These are phyloP conservation scores for Macrotrachela quadricornifera DNA, from an alignment of 1,140 invertebrate genomes.

Conservation along the genomic window DNA sequence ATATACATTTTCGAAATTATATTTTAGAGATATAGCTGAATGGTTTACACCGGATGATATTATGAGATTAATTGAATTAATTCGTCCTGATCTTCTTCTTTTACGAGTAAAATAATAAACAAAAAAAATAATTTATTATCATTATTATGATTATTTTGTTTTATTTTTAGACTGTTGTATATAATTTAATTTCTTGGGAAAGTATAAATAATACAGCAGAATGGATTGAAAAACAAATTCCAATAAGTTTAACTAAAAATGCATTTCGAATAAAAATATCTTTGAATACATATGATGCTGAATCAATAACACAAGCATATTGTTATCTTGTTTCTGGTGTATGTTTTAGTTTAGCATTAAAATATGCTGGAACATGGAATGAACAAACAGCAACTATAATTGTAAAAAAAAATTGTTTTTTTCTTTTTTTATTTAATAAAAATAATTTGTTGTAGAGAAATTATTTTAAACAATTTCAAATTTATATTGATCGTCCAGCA, in stretches of 20 bases:
- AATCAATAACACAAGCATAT: conserved; percentile 49
- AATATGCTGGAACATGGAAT: conserved; percentile 77
- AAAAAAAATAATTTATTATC: too few relatives aligned
- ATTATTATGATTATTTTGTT: not conserved
- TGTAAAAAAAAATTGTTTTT: not conserved
- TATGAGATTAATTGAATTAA: conserved; percentile 68
- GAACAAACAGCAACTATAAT: conserved; percentile 14
- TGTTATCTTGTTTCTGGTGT: conserved; percentile 81
- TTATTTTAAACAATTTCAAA: too few relatives aligned
- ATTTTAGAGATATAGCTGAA: conserved; percentile 51
- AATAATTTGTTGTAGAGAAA: not conserved
- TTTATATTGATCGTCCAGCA: too few relatives aligned
- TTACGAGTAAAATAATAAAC: conserved; percentile 33
- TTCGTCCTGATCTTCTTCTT: conserved; percentile 72
- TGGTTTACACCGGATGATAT: conserved; percentile 77
- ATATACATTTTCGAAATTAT: too few relatives aligned
- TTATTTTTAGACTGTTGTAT: not conserved
- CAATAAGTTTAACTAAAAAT: not conserved
- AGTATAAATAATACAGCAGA: not conserved
- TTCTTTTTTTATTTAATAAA: conserved; percentile 3
- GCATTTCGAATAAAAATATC: not conserved
- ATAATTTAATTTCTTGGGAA: conserved; percentile 8
- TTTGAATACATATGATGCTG: not conserved
- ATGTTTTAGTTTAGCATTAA: conserved; percentile 68
- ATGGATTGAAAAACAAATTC: not conserved